A percentile compares a stretch with the other conserved stretches of the same genome.
Conservation (phyloP, 2,888 invertebrate species). For the Polydrusus tereticollis region DNA sequence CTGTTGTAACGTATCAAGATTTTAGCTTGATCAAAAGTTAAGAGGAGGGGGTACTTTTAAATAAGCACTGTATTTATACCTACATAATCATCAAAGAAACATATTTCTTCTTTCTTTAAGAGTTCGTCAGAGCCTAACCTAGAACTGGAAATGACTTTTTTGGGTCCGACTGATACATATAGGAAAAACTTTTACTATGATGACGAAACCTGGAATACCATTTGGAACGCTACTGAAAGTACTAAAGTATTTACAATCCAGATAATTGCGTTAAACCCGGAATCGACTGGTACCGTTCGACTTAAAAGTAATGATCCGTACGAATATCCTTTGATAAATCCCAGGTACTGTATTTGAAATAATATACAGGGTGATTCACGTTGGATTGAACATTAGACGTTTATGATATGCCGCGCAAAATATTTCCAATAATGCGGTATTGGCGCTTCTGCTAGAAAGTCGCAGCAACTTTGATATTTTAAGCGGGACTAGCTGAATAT, state of each 20-base stretch:
- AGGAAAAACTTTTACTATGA: constrained; percentile 51
- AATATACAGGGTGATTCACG: too few species aligned
- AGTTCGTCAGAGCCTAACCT: constrained; percentile 7
- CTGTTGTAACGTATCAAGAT: too few species aligned
- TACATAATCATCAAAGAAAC: too few species aligned
- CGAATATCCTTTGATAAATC: constrained; percentile 72
- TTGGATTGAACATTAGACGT: too few species aligned
- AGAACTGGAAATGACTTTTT: constrained; percentile 27
- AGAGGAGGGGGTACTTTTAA: too few species aligned
- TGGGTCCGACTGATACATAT: constrained; percentile 23
- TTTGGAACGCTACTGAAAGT: constrained; percentile 62
- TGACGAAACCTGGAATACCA: constrained; percentile 59
- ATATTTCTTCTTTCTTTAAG: neutral
- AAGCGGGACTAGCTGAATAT: too few species aligned
- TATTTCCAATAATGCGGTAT: too few species aligned
- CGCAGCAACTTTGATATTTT: too few species aligned
- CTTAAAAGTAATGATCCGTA: constrained; percentile 51
- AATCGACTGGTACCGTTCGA: constrained; percentile 74
- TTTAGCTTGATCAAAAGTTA: too few species aligned
- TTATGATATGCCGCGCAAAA: too few species aligned
- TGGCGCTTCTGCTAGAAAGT: too few species aligned
- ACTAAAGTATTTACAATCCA: constrained; percentile 40
- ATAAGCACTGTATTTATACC: too few species aligned
- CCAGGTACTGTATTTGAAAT: constrained; percentile 60
- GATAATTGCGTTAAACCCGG: constrained; percentile 54